A percentile compares a stretch with the other conserved stretches of the same genome.
phyloP scores from a whole-genome alignment of 2,113 vertebrate genomes.

The Chiloscyllium plagiosum region DNA sequence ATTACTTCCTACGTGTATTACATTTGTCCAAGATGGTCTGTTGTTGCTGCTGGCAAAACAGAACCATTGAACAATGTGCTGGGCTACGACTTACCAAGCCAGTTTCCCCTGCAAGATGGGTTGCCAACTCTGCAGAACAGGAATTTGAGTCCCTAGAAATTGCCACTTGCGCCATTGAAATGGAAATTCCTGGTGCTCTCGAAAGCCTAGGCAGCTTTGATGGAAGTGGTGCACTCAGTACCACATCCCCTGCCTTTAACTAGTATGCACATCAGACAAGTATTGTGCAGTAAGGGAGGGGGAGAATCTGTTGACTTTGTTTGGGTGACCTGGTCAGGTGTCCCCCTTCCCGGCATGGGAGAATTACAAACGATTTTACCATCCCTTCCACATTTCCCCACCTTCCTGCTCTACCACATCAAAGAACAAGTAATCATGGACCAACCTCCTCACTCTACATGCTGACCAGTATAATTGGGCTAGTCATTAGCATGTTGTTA shows the following conservation, averaged over 20 bases:
- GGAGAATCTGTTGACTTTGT: too few species aligned
- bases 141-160: neutral
- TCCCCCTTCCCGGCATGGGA: too few species aligned
- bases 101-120: too few species aligned
- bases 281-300: too few species aligned
- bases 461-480: neutral
- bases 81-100: neutral
- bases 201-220: neutral
- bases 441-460: neutral
- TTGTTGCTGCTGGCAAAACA: neutral
- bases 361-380: too few species aligned
- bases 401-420: neutral
- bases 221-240: neutral
- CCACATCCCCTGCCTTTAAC: neutral
- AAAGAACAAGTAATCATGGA: neutral
- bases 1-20: neutral
- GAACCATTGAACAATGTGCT: neutral
- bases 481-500: neutral
- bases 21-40: neutral
- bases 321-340: neutral
- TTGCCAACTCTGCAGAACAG: neutral
- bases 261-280: neutral
- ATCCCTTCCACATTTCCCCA: too few species aligned
- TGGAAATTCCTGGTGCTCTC: neutral
- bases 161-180: neutral